Evolutionary conservation across 2,888 invertebrate species (phyloP), one percentile per base, ranked within the genome.

Genomic region (Ecdyonurus torrentis): DNA sequence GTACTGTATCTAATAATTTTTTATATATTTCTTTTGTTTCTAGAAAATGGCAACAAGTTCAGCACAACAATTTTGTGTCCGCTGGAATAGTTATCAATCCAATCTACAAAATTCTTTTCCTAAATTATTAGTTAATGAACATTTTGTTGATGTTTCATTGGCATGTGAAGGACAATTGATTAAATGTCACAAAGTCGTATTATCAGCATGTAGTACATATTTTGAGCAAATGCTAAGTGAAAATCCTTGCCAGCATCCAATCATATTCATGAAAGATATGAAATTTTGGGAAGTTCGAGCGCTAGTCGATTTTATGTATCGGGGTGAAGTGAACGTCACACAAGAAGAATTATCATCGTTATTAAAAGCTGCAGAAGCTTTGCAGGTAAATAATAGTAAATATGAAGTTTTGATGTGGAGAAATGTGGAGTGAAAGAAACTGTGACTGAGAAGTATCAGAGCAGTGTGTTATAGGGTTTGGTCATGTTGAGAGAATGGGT

Each of bases 281-380:
- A 85, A 77, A 65, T 84, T 89, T 72, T 87, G 87, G 77, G 90
- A 91, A 70, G 86, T 91, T 75, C 89, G 91, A 70, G 89, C 89
- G 0, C 76, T 91, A 58, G 89, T 91, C 50, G 90, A 90, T 75
- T 91, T 91, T 72, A 91, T 91, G 91, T 91, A 91, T 74, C 89
- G 89, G 71, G 91, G 91, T 0, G 91, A 91, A 73, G 91, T 91
- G 37, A 90, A 89, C 71, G 89, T 91, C 0, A 87, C 89, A 2
- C 90, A 91, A 70, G 89, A 90, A 63, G 89, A 90, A 65, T 75
- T 91, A 61, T 86, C 89, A 37, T 86, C 87, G 67, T 74, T 91
- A n/a, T 76, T 91, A 10, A 86, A 86, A 70, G 89, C 89, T 0
- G 91, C 91, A 0, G 90, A 91, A 71, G 86, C 89, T 19, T 73